Evolutionary conservation across 2,888 invertebrate species (phyloP), one percentile per base, ranked within the genome.

Genomic region (Endomychus coccineus): DNA sequence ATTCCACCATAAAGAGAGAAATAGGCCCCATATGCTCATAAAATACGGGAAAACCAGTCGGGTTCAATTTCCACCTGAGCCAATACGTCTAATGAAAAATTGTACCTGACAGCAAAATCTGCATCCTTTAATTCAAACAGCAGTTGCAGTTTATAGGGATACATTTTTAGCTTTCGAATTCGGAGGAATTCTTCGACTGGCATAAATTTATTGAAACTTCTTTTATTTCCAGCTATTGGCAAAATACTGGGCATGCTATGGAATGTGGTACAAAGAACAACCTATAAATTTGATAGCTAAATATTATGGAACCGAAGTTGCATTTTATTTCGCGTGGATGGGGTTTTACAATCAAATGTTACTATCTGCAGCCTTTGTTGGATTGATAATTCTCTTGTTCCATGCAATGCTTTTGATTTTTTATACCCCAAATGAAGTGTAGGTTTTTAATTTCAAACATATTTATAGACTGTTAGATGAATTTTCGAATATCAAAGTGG

Each of bases 271-370:
- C 55, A 77, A 74, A 55, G 66, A 68, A 28, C 79, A 80, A 54
- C 79, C 80, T 0, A 52, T 78, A 7, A 71, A 74, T 54, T 58
- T 76, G 24, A 67, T 80, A 16, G 64, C 71, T 40, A 65, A 69
- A 45, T 75, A 75, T 53, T 73, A 69, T 51, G 75, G 75, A 3
- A 68, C 72, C 17, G 71, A 75, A 59, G 63, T 72, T 17, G 71
- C 67, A 0, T 62, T 75, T 35, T 75, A 74, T 50, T 75, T 74
- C 49, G 71, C 73, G 7, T 76, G 72, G 68, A 54, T 71, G 16
- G 73, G 71, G n/a, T 72, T 70, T 52, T 75, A 74, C 51, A 71
- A 69, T 3, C 61, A 59, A 34, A 16, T 39, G 25, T 10, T 39
- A 17, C 21, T 39, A 16, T 3, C 29, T 9, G 30, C 27, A 4